phyloP scores from a whole-genome alignment of 1,140 invertebrate species.

The Spodoptera litura region DNA sequence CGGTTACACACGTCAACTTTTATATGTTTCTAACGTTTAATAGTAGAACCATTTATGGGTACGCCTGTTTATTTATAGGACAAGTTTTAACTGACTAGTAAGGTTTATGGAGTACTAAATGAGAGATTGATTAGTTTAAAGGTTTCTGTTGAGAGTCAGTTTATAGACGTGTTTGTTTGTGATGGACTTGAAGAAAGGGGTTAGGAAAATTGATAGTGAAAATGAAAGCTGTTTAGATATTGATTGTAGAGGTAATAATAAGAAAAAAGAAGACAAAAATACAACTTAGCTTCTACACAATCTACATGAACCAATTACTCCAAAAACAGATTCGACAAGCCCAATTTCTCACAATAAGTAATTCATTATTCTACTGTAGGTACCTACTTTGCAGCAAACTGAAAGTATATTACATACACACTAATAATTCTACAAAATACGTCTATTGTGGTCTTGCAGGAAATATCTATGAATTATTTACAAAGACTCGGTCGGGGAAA shows the following conservation, averaged over 20 bases:
- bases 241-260: background rate
- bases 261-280: background rate
- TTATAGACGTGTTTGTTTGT: slow-evolving; percentile 5
- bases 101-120: slow-evolving; percentile 22
- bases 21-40: slow-evolving; percentile 36
- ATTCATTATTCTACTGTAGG: background rate
- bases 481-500: slow-evolving; percentile 5
- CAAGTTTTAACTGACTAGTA: slow-evolving; percentile 1
- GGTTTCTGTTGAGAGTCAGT: slow-evolving; percentile 1
- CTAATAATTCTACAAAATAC: slow-evolving; percentile 16
- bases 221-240: background rate
- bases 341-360: background rate
- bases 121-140: slow-evolving; percentile 2
- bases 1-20: slow-evolving; percentile 35
- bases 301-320: too few relatives aligned
- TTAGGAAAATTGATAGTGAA: background rate
- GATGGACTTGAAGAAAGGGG: background rate
- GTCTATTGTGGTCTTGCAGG: background rate
- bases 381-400: background rate
- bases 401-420: slow-evolving; percentile 1
- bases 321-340: background rate
- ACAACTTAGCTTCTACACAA: too few relatives aligned
- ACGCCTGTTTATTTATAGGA: background rate
- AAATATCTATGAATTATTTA: slow-evolving; percentile 25
- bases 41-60: slow-evolving; percentile 27